Evolutionary conservation across 2,113 vertebrate species (phyloP).

Genomic region (Tor tambroides): DNA sequence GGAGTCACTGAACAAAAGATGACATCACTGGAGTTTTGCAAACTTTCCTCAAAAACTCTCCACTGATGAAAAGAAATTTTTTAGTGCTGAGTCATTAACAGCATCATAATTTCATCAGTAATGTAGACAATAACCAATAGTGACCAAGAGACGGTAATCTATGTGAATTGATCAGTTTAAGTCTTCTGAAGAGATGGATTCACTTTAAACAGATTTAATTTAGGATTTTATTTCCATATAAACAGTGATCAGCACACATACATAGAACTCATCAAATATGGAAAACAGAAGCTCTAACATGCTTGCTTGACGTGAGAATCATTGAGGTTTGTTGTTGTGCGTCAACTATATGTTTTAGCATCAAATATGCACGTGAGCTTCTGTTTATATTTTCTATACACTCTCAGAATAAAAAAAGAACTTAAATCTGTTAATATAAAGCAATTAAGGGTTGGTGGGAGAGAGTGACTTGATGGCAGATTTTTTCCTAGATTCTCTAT

Average conservation of each 20-base stretch:
- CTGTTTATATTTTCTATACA: neutral
- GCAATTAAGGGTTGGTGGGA: neutral
- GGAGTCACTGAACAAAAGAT: slow-evolving; percentile 21
- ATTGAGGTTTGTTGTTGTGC: neutral
- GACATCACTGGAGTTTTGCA: slow-evolving; percentile 11
- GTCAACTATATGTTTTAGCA: neutral
- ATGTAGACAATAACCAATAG: neutral
- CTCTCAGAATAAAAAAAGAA: neutral
- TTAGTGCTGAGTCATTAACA: slow-evolving; percentile 4
- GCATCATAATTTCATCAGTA: neutral
- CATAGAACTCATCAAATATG: too few relatives aligned
- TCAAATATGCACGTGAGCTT: neutral
- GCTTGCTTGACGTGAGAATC: neutral
- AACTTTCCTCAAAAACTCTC: neutral
- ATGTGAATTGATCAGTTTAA: too few relatives aligned
- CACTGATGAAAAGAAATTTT: slow-evolving; percentile 6
- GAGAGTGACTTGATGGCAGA: neutral
- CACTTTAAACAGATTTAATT: too few relatives aligned
- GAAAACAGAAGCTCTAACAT: too few relatives aligned
- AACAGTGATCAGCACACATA: too few relatives aligned
- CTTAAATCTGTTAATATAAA: neutral
- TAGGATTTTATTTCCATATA: too few relatives aligned
- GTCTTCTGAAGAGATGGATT: too few relatives aligned
- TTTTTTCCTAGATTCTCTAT: neutral
- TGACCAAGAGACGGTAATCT: neutral